phyloP scores from a whole-genome alignment of 2,113 vertebrate species.

The Lepisosteus oculatus region DNA sequence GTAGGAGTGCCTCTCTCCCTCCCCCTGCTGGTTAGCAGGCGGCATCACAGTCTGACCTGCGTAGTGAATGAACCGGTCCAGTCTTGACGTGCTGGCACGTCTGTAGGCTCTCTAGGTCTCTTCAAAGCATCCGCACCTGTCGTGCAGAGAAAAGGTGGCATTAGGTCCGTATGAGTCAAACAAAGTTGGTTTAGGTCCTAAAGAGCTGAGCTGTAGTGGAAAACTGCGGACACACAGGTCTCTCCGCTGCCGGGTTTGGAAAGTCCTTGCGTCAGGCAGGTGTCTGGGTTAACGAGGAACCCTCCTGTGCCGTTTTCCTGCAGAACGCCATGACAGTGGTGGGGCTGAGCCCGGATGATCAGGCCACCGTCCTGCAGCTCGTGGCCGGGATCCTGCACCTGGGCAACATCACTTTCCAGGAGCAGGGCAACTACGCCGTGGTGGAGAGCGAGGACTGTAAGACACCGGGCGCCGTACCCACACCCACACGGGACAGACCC shows the following conservation, averaged over 20 bases:
- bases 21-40: neutral
- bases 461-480: slow-evolving; percentile 19
- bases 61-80: neutral
- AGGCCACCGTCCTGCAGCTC: slow-evolving; percentile 69
- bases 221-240: too few relatives aligned
- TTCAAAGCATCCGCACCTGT: too few relatives aligned
- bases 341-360: slow-evolving; percentile 62
- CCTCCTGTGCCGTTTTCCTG: neutral
- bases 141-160: too few relatives aligned
- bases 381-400: slow-evolving; percentile 75
- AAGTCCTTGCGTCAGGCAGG: too few relatives aligned
- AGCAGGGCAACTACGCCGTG: slow-evolving; percentile 74
- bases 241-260: too few relatives aligned
- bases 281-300: too few relatives aligned
- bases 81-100: neutral
- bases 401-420: slow-evolving; percentile 73
- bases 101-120: too few relatives aligned
- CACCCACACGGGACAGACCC: slow-evolving; percentile 15
- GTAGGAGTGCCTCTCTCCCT: slow-evolving; percentile 37
- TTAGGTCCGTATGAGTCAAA: too few relatives aligned
- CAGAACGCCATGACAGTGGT: slow-evolving; percentile 74
- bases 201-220: too few relatives aligned
- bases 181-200: too few relatives aligned
- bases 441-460: slow-evolving; percentile 77
- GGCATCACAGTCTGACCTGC: neutral